These are phyloP conservation scores for Hirudo medicinalis DNA, from an alignment of 1,140 invertebrate genomes.

Conservation along the genomic window DNA sequence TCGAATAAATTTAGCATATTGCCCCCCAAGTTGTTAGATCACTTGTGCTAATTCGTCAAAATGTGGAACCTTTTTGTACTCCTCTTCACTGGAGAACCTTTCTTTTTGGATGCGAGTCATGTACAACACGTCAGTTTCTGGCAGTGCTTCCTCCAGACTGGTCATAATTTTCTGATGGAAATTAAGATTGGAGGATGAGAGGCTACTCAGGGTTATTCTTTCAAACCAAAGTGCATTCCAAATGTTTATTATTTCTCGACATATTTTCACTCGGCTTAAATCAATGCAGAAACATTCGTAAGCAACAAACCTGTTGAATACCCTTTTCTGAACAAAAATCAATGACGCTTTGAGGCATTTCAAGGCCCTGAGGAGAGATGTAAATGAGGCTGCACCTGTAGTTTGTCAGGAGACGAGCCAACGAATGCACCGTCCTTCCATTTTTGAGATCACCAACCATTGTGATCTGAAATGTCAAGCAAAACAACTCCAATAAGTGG, in stretches of 20 bases:
- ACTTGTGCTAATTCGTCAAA: background rate
- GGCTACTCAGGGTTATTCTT: background rate
- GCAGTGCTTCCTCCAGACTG: conserved; percentile 66
- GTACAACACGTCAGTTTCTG: conserved; percentile 89
- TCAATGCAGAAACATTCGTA: conserved; percentile 17
- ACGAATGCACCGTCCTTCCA: conserved; percentile 91
- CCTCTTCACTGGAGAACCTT: conserved; percentile 65
- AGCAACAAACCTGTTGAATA: conserved; percentile 53
- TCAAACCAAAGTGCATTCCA: background rate
- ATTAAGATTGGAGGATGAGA: no score
- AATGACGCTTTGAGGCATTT: conserved; percentile 75
- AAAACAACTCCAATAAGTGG: no score
- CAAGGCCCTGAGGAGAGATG: conserved; percentile 66
- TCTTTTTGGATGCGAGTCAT: conserved; percentile 95
- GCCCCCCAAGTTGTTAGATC: no score
- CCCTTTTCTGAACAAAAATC: conserved; percentile 64
- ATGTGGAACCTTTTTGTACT: conserved; percentile 66
- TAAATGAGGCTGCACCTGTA: conserved; percentile 52
- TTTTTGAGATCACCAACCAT: conserved; percentile 88
- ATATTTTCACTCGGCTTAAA: no score
- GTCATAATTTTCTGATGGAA: conserved; percentile 48
- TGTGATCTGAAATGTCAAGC: conserved; percentile 40
- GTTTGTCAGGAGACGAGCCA: conserved; percentile 52
- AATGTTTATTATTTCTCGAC: no score
- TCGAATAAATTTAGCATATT: background rate